Evolutionary conservation across 2,797 vertebrate genomes (phyloP).

Genomic region (Scyliorhinus canicula): DNA sequence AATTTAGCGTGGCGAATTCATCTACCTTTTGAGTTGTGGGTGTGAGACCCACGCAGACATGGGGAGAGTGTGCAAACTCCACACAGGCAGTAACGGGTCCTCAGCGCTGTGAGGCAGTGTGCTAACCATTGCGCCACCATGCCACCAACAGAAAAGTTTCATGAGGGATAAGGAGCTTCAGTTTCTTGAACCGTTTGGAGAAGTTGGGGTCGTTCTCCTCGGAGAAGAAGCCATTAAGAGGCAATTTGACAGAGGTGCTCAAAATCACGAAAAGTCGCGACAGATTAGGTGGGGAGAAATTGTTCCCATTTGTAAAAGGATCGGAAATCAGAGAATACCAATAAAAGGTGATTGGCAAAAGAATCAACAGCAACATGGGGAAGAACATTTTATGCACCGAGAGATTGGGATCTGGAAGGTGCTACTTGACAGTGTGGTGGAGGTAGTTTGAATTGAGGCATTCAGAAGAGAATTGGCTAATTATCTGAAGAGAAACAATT

Average conservation of each 20-base stretch:
- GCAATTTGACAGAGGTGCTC: no score
- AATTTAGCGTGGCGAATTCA: no score
- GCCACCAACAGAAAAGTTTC: no score
- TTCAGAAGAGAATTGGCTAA: neutral
- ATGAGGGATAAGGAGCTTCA: neutral
- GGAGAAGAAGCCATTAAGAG: no score
- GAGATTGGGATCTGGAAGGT: neutral
- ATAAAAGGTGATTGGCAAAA: neutral
- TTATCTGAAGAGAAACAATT: neutral
- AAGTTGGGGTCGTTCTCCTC: no score
- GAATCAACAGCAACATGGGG: neutral
- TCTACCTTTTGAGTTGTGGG: no score
- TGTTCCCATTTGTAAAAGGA: neutral
- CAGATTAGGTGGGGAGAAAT: neutral
- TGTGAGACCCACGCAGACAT: no score
- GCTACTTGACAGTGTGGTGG: neutral
- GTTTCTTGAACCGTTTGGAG: neutral
- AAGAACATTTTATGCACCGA: neutral
- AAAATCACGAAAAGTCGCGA: neutral
- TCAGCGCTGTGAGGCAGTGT: no score
- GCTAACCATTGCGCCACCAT: no score
- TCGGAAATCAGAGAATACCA: neutral
- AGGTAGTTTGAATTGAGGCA: neutral
- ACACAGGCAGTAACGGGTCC: no score
- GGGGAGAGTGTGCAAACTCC: no score